phyloP scores from a whole-genome alignment of 1,140 invertebrate species.

The Leptonema lineaticorne region DNA sequence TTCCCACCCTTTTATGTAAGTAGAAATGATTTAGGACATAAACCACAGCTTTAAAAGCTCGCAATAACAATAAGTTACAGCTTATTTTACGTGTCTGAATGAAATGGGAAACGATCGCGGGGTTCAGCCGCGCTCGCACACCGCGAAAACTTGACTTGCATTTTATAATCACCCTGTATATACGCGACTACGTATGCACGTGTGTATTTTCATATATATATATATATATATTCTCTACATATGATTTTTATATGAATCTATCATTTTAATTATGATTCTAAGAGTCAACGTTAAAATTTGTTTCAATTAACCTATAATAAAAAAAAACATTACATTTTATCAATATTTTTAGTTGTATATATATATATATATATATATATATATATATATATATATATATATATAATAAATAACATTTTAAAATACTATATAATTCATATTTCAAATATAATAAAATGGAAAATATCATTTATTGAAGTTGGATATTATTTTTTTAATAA shows the following conservation, averaged over 20 bases:
- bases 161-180: neutral
- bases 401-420: neutral
- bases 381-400: neutral
- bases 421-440: neutral
- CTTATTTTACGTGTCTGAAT: conserved; percentile 43
- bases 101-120: conserved; percentile 35
- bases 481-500: no score
- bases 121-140: neutral
- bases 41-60: conserved; percentile 42
- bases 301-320: no score
- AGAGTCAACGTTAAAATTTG: no score
- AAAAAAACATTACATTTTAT: no score
- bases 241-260: no score
- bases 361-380: neutral
- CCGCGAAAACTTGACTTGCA: conserved; percentile 10
- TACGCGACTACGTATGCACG: neutral
- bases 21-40: conserved; percentile 42
- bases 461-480: no score
- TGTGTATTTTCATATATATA: neutral
- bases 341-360: no score
- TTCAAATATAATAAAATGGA: no score
- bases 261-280: no score
- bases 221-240: no score
- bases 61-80: conserved; percentile 44
- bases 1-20: conserved; percentile 41